Percentiles rank a stretch among this genome's conserved stretches.
Conservation (phyloP, 1,140 invertebrate species). For the Drosophila neocordata region DNA sequence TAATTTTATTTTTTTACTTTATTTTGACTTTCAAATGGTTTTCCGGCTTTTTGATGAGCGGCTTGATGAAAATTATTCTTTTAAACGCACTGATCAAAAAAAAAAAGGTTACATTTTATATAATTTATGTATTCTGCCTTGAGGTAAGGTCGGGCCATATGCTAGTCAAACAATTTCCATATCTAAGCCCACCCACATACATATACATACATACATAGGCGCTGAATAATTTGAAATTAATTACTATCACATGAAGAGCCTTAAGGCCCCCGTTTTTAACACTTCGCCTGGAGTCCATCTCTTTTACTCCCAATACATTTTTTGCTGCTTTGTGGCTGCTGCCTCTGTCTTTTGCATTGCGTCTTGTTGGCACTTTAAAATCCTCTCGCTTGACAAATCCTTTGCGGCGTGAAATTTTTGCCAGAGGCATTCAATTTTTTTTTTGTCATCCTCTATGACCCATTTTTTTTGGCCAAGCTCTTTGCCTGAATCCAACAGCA, state of each 20-base stretch:
- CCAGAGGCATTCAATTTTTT: constrained; percentile 25
- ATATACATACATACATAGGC: neutral
- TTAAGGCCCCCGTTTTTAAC: neutral
- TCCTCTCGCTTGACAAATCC: constrained; percentile 50
- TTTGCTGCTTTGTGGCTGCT: neutral
- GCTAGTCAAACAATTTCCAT: neutral
- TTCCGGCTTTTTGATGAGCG: neutral
- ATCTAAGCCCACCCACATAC: neutral
- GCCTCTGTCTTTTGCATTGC: neutral
- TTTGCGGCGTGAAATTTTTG: constrained; percentile 46
- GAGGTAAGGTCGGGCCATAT: neutral
- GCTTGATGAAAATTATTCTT: neutral
- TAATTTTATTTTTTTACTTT: too few species aligned
- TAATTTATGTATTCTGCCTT: neutral
- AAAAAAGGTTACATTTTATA: neutral
- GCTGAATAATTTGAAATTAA: constrained; percentile 3
- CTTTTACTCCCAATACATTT: neutral
- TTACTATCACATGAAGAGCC: constrained; percentile 3
- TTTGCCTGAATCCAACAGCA: neutral
- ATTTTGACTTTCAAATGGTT: too few species aligned
- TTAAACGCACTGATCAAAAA: neutral
- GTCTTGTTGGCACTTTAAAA: constrained; percentile 37
- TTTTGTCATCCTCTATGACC: constrained; percentile 10
- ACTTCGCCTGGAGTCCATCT: neutral
- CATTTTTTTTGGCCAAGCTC: constrained; percentile 15